A percentile compares a stretch with the other conserved stretches of the same genome.
Conservation (phyloP, 37 sponge, comb jelly and placozoan species). For the Beroe ovata region DNA sequence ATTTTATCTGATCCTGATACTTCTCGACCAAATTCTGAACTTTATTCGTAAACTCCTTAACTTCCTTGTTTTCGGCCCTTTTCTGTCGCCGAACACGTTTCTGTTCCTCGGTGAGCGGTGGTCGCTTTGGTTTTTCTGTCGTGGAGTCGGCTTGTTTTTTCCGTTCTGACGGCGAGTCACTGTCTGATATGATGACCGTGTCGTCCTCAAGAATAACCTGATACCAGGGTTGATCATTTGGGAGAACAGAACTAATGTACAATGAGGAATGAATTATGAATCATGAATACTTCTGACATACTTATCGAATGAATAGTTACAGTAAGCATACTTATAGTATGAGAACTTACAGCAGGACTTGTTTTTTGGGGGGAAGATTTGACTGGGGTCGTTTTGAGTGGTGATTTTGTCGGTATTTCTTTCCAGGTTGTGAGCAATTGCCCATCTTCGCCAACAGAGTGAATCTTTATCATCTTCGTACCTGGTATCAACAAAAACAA, state of each 20-base stretch:
- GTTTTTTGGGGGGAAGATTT: constrained; percentile 31
- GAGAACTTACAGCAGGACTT: neutral
- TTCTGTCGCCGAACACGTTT: neutral
- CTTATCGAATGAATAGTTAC: no score
- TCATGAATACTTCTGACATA: no score
- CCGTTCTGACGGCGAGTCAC: constrained; percentile 5
- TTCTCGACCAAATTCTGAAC: constrained; percentile 29
- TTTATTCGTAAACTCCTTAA: constrained; percentile 62
- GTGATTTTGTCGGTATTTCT: constrained; percentile 26
- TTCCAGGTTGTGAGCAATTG: constrained; percentile 43
- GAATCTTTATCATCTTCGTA: constrained; percentile 57
- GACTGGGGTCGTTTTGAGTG: constrained; percentile 1
- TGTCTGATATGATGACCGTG: constrained; percentile 31
- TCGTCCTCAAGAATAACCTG: neutral
- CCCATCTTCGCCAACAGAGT: constrained; percentile 43
- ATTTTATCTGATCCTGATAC: constrained; percentile 25
- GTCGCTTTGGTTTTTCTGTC: constrained; percentile 6
- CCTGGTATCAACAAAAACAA: neutral
- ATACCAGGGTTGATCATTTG: no score
- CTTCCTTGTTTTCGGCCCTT: neutral
- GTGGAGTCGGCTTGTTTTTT: neutral
- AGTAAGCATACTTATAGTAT: no score
- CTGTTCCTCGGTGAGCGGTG: constrained; percentile 21
- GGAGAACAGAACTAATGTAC: no score
- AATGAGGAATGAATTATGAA: no score